phyloP scores from a whole-genome alignment of 2,888 invertebrate species.

The Tetrapedia diversipes region DNA sequence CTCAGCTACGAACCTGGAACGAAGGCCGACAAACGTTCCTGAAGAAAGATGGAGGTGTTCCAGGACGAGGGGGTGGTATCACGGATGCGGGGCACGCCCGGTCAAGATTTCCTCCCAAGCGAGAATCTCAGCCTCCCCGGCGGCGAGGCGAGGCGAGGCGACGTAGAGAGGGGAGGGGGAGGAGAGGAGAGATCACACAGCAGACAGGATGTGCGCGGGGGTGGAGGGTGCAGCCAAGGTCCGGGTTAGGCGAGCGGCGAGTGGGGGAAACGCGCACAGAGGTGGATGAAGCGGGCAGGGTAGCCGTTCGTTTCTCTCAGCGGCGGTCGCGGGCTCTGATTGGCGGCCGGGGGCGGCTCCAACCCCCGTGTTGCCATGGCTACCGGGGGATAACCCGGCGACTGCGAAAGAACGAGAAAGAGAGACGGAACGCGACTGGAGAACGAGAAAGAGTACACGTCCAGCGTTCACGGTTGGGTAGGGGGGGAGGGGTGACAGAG shows the following conservation, averaged over 20 bases:
- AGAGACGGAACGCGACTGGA: slow-evolving; percentile 17
- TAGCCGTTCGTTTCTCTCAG: slow-evolving; percentile 74
- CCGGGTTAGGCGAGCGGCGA: slow-evolving; percentile 40
- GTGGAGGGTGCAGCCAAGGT: slow-evolving; percentile 47
- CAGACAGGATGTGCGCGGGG: slow-evolving; percentile 27
- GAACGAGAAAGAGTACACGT: slow-evolving; percentile 27
- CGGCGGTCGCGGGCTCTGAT: slow-evolving; percentile 84
- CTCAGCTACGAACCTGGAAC: too few relatives aligned
- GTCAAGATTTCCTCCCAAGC: slow-evolving; percentile 83
- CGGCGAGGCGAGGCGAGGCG: slow-evolving; percentile 66
- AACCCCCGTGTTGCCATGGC: slow-evolving; percentile 84
- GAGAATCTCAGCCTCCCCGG: slow-evolving; percentile 82
- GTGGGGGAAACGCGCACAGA: slow-evolving; percentile 27
- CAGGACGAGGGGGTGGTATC: slow-evolving; percentile 77
- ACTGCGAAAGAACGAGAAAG: slow-evolving; percentile 59
- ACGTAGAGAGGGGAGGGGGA: too few relatives aligned
- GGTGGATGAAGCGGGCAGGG: slow-evolving; percentile 57
- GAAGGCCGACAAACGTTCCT: slow-evolving; percentile 19
- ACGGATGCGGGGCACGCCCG: slow-evolving; percentile 83
- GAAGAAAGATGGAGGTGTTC: slow-evolving; percentile 16
- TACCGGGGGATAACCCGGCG: slow-evolving; percentile 84
- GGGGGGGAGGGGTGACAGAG: slow-evolving; percentile 5
- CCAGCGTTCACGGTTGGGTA: slow-evolving; percentile 9
- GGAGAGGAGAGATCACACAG: slow-evolving; percentile 49
- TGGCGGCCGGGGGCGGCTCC: slow-evolving; percentile 83